Conservation (phyloP, 2,797 vertebrate genomes). For the Crocodylus rhombifer region DNA sequence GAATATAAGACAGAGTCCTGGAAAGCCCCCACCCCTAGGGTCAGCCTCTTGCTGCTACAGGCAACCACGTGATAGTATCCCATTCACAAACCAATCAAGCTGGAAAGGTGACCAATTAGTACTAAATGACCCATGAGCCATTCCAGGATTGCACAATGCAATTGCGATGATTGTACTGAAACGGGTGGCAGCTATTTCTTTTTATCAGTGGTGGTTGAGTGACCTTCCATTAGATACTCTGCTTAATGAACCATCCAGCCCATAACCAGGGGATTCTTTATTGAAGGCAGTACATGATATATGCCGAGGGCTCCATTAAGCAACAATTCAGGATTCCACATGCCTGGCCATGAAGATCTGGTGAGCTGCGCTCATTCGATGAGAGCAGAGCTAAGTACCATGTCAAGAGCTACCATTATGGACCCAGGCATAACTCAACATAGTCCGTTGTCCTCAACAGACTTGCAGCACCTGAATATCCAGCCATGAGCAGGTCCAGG, state of each 20-base stretch:
- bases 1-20: neutral
- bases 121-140: slow-evolving; percentile 1
- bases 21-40: neutral
- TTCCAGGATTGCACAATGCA: slow-evolving; percentile 14
- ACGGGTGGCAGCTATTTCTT: neutral
- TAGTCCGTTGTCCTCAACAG: slow-evolving; percentile 2
- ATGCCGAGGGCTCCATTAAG: slow-evolving; percentile 4
- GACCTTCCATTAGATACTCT: slow-evolving; percentile 15
- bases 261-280: slow-evolving; percentile 1
- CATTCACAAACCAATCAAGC: slow-evolving; percentile 11
- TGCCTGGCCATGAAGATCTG: slow-evolving; percentile 36
- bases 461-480: neutral
- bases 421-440: slow-evolving; percentile 24
- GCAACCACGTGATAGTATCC: neutral
- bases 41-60: slow-evolving; percentile 9
- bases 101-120: slow-evolving; percentile 53
- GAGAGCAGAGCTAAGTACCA: slow-evolving; percentile 32
- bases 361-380: neutral
- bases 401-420: slow-evolving; percentile 53
- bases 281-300: neutral
- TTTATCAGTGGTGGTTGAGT: neutral
- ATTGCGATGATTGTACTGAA: neutral
- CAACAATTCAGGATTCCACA: neutral
- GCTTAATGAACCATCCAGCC: slow-evolving; percentile 18
- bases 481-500: too few relatives aligned